These are phyloP conservation scores for Gracilinanus agilis DNA, from an alignment of 2,113 vertebrate species.

Conservation along the genomic window DNA sequence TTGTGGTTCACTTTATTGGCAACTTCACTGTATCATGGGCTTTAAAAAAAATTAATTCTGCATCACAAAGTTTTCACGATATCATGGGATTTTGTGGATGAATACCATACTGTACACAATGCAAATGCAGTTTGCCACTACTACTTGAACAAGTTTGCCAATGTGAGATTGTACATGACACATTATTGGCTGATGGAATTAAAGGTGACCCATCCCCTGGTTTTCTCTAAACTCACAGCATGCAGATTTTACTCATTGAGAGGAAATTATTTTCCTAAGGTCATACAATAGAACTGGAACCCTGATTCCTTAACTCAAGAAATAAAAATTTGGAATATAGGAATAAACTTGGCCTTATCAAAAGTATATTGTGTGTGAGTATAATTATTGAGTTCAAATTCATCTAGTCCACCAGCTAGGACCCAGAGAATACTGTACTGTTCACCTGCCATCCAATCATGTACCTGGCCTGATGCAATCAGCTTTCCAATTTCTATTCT, in stretches of 20 bases:
- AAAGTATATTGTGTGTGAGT: not conserved
- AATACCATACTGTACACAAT: too few species aligned
- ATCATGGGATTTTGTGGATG: too few species aligned
- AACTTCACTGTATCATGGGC: too few species aligned
- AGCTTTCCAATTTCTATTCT: not conserved
- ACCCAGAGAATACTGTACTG: not conserved
- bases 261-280: not conserved
- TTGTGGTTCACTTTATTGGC: too few species aligned
- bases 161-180: too few species aligned
- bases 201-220: too few species aligned
- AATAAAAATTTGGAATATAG: not conserved
- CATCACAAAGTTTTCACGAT: too few species aligned
- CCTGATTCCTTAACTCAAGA: not conserved
- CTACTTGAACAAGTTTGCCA: too few species aligned
- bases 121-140: too few species aligned
- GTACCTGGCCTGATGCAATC: not conserved
- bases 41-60: too few species aligned
- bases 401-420: not conserved
- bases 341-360: not conserved
- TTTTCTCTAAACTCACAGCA: not conserved
- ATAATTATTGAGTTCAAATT: not conserved
- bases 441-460: not conserved
- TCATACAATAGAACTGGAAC: not conserved
- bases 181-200: too few species aligned
- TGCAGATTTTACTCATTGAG: not conserved